Base-by-base conservation (phyloP, 2,888 invertebrate species). In the Cheilosia vulpina region DNA sequence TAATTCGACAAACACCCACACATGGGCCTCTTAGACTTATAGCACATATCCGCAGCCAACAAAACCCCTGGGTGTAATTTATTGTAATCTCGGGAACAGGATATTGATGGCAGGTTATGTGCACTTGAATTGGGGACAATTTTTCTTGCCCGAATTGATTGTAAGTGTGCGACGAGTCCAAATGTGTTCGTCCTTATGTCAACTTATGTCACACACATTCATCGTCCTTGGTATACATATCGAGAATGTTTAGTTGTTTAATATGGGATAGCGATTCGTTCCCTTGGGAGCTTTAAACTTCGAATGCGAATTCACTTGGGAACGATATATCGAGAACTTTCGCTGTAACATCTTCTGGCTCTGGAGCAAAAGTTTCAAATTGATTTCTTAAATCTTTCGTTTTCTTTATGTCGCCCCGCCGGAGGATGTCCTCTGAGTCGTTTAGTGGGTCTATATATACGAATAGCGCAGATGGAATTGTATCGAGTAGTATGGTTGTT, bases 81-180 rank as follows among this genome's bases (percentile, higher is more conserved):
- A 85, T 85, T 77, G 80, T 81, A 72, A 85, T 72, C 76, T 85
- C 66, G 85, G 81, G 85, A 85, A 72, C 80, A 71, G 72, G 80
- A 85, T 81, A 85, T 85, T 85, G 85, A 85, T 85, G 81, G 85
- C 68, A 77, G 85, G 85, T 80, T 85, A 85, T 85, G 80, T 85
- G 72, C 81, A 85, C 76, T 80, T 68, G 66, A 85, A 76, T 80
- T 81, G 85, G 76, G 80, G 76, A 80, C 80, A 76, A 80, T 85
- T 80, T 85, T 85, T 81, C 75, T 75, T 81, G 68, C 13, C 76
- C 41, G 66, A 80, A 73, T 66, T 73, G 73, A 73, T 79, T 52
- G 72, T 58, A 15, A 47, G 45, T 66, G 72, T 47, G 47, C 19
- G 15, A 38, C 38, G 19, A 24, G 50, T 68, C 38, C 62, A 71